Percentiles rank a stretch among this genome's conserved stretches.
These are phyloP conservation scores for Endomychus coccineus DNA, from an alignment of 2,888 invertebrate species.

Conservation along the genomic window DNA sequence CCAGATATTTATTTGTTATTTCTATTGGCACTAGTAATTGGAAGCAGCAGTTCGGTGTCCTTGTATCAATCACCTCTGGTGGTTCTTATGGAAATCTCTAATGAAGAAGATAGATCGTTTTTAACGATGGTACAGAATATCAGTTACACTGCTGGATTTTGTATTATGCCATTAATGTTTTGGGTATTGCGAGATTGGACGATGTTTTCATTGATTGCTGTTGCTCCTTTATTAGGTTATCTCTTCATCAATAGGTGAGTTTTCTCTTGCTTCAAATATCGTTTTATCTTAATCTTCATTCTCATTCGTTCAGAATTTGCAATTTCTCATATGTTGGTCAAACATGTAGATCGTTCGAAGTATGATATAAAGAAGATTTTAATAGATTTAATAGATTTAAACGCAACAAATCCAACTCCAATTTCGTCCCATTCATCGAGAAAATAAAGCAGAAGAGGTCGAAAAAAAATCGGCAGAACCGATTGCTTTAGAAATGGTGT, in stretches of 20 bases:
- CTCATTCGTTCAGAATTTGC: no score
- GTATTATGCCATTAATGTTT: slow-evolving; percentile 46
- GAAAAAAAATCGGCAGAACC: no score
- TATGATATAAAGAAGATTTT: no score
- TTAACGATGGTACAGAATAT: slow-evolving; percentile 47
- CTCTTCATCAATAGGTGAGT: slow-evolving; percentile 45
- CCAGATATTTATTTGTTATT: slow-evolving; percentile 43
- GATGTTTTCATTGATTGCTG: slow-evolving; percentile 45
- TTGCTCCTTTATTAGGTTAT: slow-evolving; percentile 43
- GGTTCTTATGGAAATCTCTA: slow-evolving; percentile 50
- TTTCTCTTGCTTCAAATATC: no score
- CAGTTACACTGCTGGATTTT: slow-evolving; percentile 48
- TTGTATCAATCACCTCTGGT: slow-evolving; percentile 47
- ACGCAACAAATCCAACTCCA: no score
- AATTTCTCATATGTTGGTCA: no score
- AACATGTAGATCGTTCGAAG: no score
- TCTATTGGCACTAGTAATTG: slow-evolving; percentile 41
- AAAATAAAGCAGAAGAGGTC: no score
- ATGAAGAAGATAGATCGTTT: slow-evolving; percentile 45
- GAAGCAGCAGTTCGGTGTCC: slow-evolving; percentile 44
- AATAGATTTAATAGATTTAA: no score
- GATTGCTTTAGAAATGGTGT: no score
- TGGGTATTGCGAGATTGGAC: slow-evolving; percentile 48
- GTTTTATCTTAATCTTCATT: no score
- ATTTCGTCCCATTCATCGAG: no score